phyloP scores from a whole-genome alignment of 2,888 invertebrate species.

The Selenia dentaria region DNA sequence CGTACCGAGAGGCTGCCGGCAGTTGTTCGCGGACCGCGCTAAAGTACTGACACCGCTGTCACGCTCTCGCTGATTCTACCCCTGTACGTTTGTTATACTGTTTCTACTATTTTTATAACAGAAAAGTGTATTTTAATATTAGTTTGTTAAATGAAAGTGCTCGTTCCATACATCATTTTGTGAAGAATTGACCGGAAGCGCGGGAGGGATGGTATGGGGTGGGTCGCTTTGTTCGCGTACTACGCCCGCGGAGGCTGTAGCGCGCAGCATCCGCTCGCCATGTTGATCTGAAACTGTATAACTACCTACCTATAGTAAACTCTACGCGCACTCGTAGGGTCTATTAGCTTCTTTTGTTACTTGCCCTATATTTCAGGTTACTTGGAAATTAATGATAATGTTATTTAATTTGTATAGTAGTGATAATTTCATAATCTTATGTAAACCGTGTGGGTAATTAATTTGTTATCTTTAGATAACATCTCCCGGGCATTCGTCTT shows the following conservation, averaged over 20 bases:
- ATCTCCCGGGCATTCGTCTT: conserved; percentile 17
- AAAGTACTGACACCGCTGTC: conserved; percentile 34
- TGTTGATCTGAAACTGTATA: conserved; percentile 47
- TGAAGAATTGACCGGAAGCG: conserved; percentile 51
- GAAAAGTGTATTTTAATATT: conserved; percentile 41
- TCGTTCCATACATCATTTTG: conserved; percentile 62
- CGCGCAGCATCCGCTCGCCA: conserved; percentile 79
- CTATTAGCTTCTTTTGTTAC: conserved; percentile 22
- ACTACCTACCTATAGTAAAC: conserved; percentile 14
- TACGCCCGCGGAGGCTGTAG: conserved; percentile 76
- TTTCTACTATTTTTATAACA: conserved; percentile 44
- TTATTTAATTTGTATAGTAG: conserved; percentile 14
- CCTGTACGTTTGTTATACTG: conserved; percentile 51
- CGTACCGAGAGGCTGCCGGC: conserved; percentile 65
- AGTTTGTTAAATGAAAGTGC: conserved; percentile 49
- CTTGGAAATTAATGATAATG: conserved; percentile 14
- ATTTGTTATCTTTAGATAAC: conserved; percentile 17
- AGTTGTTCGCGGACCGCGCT: conserved; percentile 79
- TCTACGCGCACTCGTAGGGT: background rate
- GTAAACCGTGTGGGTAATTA: conserved; percentile 7
- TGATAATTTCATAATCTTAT: conserved; percentile 19
- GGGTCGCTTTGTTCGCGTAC: conserved; percentile 76
- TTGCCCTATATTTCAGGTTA: conserved; percentile 12
- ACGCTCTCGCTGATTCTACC: conserved; percentile 37
- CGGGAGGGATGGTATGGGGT: conserved; percentile 52